A percentile compares a stretch with the other conserved stretches of the same genome.
Conservation (phyloP, 2,113 vertebrate genomes). For the Cyrtonyx montezumae region DNA sequence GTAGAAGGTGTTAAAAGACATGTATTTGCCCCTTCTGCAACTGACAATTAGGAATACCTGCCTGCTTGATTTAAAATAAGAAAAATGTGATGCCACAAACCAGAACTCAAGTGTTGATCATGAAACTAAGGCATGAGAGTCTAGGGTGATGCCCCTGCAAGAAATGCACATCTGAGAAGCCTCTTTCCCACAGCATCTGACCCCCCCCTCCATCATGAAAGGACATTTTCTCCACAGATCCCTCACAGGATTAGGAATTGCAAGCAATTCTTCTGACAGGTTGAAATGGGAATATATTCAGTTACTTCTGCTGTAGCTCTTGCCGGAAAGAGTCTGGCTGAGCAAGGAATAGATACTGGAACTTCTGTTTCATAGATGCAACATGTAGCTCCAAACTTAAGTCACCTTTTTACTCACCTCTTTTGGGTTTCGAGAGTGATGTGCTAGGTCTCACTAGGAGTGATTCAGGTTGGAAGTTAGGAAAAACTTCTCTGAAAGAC, state of each 20-base stretch:
- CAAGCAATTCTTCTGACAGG: neutral
- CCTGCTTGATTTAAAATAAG: neutral
- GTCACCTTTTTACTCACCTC: neutral
- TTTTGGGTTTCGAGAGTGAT: neutral
- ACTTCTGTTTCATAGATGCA: neutral
- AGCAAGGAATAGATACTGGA: neutral
- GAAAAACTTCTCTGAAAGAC: too few relatives aligned
- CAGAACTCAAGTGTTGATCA: neutral
- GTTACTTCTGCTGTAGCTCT: neutral
- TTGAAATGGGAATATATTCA: neutral
- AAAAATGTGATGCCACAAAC: neutral
- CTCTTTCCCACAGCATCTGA: neutral
- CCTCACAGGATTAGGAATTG: neutral
- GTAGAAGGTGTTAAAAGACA: slow-evolving; percentile 1
- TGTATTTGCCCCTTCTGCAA: neutral
- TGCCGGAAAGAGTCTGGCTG: neutral
- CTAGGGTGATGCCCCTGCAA: neutral
- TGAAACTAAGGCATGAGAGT: neutral
- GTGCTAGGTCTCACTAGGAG: neutral
- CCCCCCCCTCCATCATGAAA: neutral
- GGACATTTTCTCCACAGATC: neutral
- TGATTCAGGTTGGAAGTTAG: too few relatives aligned
- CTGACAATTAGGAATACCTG: neutral
- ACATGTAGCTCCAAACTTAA: neutral
- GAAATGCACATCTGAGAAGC: neutral